Percentiles rank a stretch among this genome's conserved stretches.
Conservation (phyloP, 92 coral and sea anemone species). For the Phenganax stokvisi region DNA sequence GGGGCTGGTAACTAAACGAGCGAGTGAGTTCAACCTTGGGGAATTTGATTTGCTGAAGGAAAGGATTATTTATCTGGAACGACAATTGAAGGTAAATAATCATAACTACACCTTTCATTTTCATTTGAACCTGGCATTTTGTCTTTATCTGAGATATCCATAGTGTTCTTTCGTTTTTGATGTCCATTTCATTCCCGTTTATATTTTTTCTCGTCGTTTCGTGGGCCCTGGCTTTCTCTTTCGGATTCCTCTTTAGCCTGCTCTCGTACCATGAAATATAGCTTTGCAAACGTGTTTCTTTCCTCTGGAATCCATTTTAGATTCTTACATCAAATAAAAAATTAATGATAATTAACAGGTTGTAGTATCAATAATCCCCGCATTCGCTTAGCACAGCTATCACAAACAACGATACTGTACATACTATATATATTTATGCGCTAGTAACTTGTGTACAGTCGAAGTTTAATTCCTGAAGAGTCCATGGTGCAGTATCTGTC, state of each 20-base stretch:
- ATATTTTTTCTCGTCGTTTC: not conserved
- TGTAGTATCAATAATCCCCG: constrained; percentile 9
- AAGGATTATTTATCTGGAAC: constrained; percentile 78
- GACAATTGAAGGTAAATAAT: constrained; percentile 68
- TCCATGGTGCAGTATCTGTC: not conserved
- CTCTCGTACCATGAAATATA: not conserved
- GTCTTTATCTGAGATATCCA: not conserved
- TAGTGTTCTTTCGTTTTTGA: not conserved
- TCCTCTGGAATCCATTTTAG: not conserved
- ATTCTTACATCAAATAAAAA: constrained; percentile 26
- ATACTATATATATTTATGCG: not conserved
- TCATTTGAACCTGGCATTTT: not conserved
- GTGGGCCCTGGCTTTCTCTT: too few species aligned
- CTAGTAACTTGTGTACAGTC: not conserved
- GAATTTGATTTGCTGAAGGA: constrained; percentile 81
- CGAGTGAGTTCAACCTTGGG: constrained; percentile 78
- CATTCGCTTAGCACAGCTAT: constrained; percentile 11
- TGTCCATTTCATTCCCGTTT: too few species aligned
- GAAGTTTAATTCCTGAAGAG: not conserved
- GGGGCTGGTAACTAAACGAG: constrained; percentile 79
- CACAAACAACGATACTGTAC: not conserved
- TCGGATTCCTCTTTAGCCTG: not conserved
- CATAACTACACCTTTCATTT: too few species aligned
- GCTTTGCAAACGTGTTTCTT: constrained; percentile 11
- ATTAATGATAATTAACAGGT: constrained; percentile 36